Evolutionary conservation across 2,888 invertebrate genomes (phyloP).

Genomic region (Mythimna vitellina): DNA sequence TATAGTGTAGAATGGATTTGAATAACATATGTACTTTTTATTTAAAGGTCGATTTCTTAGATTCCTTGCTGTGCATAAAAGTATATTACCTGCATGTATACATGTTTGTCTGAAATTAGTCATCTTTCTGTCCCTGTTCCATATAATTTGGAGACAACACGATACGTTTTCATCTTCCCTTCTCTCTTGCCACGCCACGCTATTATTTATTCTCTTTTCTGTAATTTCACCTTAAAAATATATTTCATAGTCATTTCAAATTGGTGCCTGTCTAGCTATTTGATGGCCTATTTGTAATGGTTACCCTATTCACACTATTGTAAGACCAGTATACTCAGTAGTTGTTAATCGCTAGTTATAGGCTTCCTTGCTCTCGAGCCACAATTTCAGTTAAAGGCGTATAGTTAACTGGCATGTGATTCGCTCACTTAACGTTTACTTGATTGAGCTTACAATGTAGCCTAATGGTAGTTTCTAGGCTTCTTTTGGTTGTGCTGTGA

Average conservation of each 20-base stretch:
- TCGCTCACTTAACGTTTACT: slow-evolving; percentile 16
- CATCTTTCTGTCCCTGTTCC: not conserved
- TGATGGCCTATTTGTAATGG: slow-evolving; percentile 19
- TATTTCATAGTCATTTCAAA: too few relatives aligned
- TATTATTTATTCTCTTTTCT: not conserved
- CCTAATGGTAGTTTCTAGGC: not conserved
- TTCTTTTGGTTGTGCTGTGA: not conserved
- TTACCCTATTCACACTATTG: slow-evolving; percentile 50
- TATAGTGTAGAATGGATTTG: not conserved
- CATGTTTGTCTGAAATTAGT: not conserved
- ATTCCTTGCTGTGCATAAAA: not conserved
- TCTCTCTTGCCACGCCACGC: not conserved
- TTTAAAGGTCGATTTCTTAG: not conserved
- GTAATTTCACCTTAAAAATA: not conserved
- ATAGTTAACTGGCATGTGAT: slow-evolving; percentile 26
- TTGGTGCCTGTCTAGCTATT: too few relatives aligned
- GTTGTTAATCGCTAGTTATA: slow-evolving; percentile 55
- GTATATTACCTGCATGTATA: not conserved
- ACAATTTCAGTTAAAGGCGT: slow-evolving; percentile 32
- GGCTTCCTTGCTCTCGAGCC: slow-evolving; percentile 24
- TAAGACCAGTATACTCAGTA: slow-evolving; percentile 49
- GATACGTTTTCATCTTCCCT: not conserved
- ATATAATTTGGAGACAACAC: not conserved
- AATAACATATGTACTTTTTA: not conserved
- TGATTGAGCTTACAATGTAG: slow-evolving; percentile 37